Conservation (phyloP, 2,113 vertebrate genomes). For the Tympanuchus pallidicinctus region DNA sequence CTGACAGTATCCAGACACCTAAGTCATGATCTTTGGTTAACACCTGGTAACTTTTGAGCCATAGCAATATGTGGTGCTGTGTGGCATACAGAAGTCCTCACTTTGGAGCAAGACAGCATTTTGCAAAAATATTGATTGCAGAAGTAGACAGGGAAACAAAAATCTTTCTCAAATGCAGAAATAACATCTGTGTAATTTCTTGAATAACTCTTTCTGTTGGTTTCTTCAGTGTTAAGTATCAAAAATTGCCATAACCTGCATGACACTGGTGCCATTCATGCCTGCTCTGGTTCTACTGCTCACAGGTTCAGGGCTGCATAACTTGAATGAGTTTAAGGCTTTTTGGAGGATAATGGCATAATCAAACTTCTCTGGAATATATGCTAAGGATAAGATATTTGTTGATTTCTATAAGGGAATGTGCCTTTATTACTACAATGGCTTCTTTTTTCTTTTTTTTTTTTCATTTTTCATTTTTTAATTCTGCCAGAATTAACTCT, state of each 20-base stretch:
- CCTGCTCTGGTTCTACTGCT: neutral
- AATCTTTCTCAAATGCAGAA: neutral
- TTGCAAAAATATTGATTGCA: neutral
- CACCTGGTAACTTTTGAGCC: neutral
- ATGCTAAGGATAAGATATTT: neutral
- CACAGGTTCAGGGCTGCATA: neutral
- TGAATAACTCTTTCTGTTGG: neutral
- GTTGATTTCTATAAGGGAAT: neutral
- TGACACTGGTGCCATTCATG: rapidly evolving
- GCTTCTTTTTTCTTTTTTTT: neutral
- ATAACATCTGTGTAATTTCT: neutral
- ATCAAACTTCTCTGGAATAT: neutral
- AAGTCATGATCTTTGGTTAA: neutral
- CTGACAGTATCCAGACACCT: neutral
- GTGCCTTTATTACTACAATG: neutral
- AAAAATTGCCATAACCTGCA: neutral
- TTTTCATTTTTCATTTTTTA: no score
- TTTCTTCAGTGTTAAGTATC: neutral
- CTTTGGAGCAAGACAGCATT: neutral
- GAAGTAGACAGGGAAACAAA: neutral
- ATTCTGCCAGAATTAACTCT: neutral
- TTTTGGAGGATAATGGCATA: neutral
- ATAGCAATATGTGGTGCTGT: neutral
- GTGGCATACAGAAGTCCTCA: neutral
- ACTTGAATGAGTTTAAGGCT: neutral